Conservation (phyloP, 1,140 invertebrate species). For the Drosophila gunungcola region DNA sequence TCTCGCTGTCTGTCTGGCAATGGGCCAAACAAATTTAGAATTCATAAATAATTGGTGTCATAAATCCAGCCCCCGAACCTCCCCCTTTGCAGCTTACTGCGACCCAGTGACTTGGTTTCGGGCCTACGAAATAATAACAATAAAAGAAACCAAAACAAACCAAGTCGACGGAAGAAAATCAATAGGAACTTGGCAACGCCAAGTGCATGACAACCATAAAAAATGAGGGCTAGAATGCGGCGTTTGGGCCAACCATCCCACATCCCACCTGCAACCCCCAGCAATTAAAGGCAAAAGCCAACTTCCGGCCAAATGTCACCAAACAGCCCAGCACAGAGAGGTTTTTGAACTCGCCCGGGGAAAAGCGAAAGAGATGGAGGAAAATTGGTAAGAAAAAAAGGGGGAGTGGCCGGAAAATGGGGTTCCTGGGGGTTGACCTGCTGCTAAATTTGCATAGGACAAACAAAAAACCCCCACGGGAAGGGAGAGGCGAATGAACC, state of each 20-base stretch:
- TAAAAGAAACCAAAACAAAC: conserved; percentile 41
- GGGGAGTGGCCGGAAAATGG: not conserved
- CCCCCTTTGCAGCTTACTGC: conserved; percentile 24
- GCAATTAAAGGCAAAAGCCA: conserved; percentile 66
- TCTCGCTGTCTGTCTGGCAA: conserved; percentile 51
- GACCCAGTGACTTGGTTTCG: conserved; percentile 73
- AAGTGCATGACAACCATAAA: conserved; percentile 64
- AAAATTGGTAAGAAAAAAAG: conserved; percentile 1
- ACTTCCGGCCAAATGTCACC: conserved; percentile 78
- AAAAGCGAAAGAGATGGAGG: not conserved
- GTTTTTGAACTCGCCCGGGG: conserved; percentile 65
- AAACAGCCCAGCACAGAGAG: conserved; percentile 56
- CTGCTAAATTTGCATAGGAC: conserved; percentile 67
- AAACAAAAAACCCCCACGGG: conserved; percentile 36
- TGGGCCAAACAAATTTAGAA: conserved; percentile 78
- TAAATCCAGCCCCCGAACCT: conserved; percentile 48
- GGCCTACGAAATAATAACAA: conserved; percentile 29
- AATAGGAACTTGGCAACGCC: conserved; percentile 63
- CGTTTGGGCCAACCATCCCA: not conserved
- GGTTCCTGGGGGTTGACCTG: conserved; percentile 5
- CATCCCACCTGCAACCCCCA: conserved; percentile 22
- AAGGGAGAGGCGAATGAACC: conserved; percentile 53
- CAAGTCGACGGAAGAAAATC: conserved; percentile 50
- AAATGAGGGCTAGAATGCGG: not conserved
- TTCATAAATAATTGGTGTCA: conserved; percentile 83